Conservation (phyloP, 2,797 vertebrate genomes). For the Simalia tracyae region DNA sequence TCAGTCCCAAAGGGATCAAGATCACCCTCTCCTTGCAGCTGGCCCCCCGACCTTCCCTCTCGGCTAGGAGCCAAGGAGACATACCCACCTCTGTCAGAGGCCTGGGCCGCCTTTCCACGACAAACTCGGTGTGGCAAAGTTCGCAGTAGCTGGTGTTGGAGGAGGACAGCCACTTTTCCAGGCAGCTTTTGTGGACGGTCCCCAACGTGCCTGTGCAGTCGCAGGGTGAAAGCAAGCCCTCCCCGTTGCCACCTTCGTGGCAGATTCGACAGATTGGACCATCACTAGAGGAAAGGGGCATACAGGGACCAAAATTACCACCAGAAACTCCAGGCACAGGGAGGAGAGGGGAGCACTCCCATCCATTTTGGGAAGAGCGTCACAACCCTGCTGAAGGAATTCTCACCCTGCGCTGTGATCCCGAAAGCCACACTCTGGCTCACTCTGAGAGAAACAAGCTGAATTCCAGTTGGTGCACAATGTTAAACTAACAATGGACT, state of each 20-base stretch:
- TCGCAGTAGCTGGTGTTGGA: slow-evolving; percentile 98
- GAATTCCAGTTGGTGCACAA: neutral
- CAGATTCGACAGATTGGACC: slow-evolving; percentile 97
- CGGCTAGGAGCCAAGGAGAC: slow-evolving; percentile 21
- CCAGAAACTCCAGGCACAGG: slow-evolving; percentile 8
- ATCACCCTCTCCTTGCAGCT: neutral
- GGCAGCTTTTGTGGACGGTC: slow-evolving; percentile 93
- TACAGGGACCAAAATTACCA: slow-evolving; percentile 20
- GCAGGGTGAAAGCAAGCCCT: slow-evolving; percentile 88
- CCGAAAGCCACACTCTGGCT: neutral
- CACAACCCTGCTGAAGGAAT: neutral
- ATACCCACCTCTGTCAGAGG: slow-evolving; percentile 92
- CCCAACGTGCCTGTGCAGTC: slow-evolving; percentile 92
- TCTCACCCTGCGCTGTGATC: neutral
- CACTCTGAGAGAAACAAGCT: neutral
- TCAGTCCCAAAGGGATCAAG: neutral
- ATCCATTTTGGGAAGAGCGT: neutral
- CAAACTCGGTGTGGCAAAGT: slow-evolving; percentile 94
- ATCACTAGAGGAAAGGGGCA: slow-evolving; percentile 75
- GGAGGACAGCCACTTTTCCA: slow-evolving; percentile 95
- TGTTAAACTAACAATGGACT: neutral
- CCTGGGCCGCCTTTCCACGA: slow-evolving; percentile 87
- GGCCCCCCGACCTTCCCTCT: too few species aligned
- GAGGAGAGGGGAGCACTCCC: neutral
- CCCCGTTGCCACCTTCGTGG: slow-evolving; percentile 87